A percentile compares a stretch with the other conserved stretches of the same genome.
Evolutionary conservation across 2,113 vertebrate genomes (phyloP).

Genomic region (Mungos mungo): DNA sequence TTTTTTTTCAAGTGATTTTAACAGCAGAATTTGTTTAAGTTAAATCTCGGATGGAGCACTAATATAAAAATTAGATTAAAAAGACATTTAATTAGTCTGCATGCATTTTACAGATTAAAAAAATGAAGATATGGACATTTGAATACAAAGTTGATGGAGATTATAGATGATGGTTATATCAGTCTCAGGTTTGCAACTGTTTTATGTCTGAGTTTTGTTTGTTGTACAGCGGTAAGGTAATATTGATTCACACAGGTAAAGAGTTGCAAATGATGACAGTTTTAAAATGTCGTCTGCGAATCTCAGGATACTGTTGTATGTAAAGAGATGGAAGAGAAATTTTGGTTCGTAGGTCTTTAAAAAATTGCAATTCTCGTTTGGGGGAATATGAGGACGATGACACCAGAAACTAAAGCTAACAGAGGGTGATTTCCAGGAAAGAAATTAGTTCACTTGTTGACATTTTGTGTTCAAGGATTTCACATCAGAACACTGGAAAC

Average conservation of each 20-base stretch:
- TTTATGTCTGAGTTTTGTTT: neutral
- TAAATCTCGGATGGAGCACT: neutral
- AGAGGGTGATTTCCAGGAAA: neutral
- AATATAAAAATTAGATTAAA: neutral
- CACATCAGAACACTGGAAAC: neutral
- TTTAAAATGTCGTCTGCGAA: neutral
- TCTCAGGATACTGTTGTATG: neutral
- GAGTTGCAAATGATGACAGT: neutral
- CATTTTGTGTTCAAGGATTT: neutral
- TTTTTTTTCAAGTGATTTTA: neutral
- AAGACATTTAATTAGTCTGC: neutral
- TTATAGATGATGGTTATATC: neutral
- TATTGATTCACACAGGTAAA: neutral
- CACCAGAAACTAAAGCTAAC: neutral
- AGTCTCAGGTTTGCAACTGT: neutral
- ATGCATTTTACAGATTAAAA: conserved; percentile 23
- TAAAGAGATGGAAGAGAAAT: neutral
- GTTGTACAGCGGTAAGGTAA: neutral
- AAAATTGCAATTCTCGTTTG: neutral
- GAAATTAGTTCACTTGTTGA: neutral
- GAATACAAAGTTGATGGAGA: neutral
- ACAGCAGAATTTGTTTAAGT: neutral
- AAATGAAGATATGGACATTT: neutral
- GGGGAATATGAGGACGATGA: neutral
- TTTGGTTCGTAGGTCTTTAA: neutral